Evolutionary conservation across 2,888 invertebrate genomes (phyloP), one percentile per base, ranked within the genome.

Genomic region (Willowsia nigromaculata): DNA sequence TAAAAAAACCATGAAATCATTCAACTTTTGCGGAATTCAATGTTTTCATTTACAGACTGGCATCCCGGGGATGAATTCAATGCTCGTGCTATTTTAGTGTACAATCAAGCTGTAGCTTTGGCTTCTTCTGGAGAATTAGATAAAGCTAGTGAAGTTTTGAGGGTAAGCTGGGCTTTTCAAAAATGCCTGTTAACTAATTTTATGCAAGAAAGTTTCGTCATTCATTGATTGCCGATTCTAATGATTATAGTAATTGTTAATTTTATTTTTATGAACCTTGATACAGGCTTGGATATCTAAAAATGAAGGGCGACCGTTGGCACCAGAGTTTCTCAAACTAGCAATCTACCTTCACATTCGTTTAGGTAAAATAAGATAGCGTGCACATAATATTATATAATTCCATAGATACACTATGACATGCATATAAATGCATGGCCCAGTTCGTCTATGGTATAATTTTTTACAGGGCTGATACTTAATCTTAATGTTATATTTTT

Each of bases 81-180:
- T 18, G 96, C 96, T 0, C 95, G 95, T 93, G 95, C 96, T n/a
- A 95, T 97, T 22, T 33, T 87, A 93, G 96, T 96, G 91, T 97
- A 97, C 93, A 97, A 97, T 94, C 94, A 97, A 91, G 96, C 97
- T 5, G 96, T 97, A 1, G 96, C 96, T 9, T 96, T 96, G 93
- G 96, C 96, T 15, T 94, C 97, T 65, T 95, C 96, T 89, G 97
- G 96, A 3, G 97, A 97, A 93, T 95, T 96, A 65, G 96, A 96
- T 90, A 96, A 96, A 93, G 95, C 96, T 40, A 94, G 94, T 27
- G 95, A 95, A 92, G 94, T 94, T 40, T 93, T 95, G 43, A 94
- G 94, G 37, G 91, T 91, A 50, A 59, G 59, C n/a, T n/a, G n/a
- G n/a, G n/a, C n/a, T n/a, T n/a, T n/a, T n/a, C n/a, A n/a, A n/a